These are phyloP conservation scores for Sternarchorhynchus goeldii DNA, from an alignment of 2,797 vertebrate species.

Conservation along the genomic window DNA sequence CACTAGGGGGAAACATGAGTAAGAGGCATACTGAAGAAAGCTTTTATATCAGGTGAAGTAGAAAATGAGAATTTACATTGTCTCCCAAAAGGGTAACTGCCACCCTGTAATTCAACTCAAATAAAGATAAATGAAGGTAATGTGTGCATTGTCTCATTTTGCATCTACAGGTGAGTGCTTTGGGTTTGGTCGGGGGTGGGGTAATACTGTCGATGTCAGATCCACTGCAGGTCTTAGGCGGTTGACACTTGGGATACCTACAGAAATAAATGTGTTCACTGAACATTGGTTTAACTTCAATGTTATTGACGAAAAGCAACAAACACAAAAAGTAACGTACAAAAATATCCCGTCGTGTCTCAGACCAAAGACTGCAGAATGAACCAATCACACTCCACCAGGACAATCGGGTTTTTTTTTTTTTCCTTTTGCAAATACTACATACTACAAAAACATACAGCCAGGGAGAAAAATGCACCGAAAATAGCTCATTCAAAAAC, in stretches of 20 bases:
- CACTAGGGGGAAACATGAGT: constrained; percentile 34
- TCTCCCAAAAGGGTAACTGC: constrained; percentile 53
- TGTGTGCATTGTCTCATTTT: constrained; percentile 42
- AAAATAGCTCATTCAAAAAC: constrained; percentile 65
- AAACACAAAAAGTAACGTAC: constrained; percentile 52
- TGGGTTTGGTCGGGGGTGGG: constrained; percentile 53
- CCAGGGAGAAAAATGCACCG: constrained; percentile 63
- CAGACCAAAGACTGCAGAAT: constrained; percentile 53
- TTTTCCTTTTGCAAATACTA: constrained; percentile 64
- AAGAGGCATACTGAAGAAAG: constrained; percentile 46
- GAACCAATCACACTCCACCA: constrained; percentile 58
- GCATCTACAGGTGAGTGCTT: constrained; percentile 52
- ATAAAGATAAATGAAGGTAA: constrained; percentile 40
- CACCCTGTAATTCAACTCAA: constrained; percentile 53
- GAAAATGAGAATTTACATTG: constrained; percentile 54
- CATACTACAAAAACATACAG: constrained; percentile 66
- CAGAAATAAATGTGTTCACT: constrained; percentile 51
- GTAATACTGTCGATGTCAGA: constrained; percentile 60
- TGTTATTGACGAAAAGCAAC: constrained; percentile 37
- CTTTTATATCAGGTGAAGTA: constrained; percentile 49
- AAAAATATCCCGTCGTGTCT: constrained; percentile 51
- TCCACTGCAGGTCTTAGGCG: constrained; percentile 52
- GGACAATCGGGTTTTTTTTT: constrained; percentile 66
- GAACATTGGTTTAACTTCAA: constrained; percentile 53
- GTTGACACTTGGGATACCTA: constrained; percentile 47